Percentiles rank a stretch among this genome's conserved stretches.
Evolutionary conservation across 2,113 vertebrate species (phyloP).

Genomic region (Cyanoliseus patagonus): DNA sequence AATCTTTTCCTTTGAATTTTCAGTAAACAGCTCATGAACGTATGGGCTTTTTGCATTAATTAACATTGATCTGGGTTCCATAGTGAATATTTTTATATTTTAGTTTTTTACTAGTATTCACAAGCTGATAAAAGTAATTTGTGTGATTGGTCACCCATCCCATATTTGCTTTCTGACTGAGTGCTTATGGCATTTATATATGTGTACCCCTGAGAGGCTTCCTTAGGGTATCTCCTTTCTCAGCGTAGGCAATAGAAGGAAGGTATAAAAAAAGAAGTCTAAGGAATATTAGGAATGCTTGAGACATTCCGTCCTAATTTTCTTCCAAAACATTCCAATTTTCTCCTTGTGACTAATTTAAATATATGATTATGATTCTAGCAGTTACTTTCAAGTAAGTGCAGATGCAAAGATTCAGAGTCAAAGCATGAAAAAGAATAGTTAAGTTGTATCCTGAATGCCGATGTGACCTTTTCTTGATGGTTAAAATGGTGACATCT

Average conservation of each 20-base stretch:
- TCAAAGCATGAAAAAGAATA: constrained; percentile 58
- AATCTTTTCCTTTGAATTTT: not conserved
- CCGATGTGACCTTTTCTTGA: constrained; percentile 49
- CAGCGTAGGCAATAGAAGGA: not conserved
- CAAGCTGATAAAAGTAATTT: not conserved
- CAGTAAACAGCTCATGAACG: not conserved
- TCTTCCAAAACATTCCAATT: constrained; percentile 39
- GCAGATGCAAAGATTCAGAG: constrained; percentile 54
- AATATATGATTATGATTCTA: constrained; percentile 58
- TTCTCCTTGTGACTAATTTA: constrained; percentile 41
- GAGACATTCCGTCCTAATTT: not conserved
- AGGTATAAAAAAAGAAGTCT: not conserved
- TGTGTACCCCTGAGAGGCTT: not conserved
- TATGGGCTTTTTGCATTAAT: not conserved
- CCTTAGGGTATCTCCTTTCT: not conserved
- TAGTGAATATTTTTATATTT: not conserved
- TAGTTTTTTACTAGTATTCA: not conserved
- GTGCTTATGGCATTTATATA: not conserved
- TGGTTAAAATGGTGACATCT: constrained; percentile 54
- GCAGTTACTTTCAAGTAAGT: constrained; percentile 15
- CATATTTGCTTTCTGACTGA: not conserved
- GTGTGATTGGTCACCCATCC: not conserved
- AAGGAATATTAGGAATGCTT: not conserved
- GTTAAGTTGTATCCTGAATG: constrained; percentile 45
- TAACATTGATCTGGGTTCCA: not conserved